Conservation (phyloP, 2,113 vertebrate genomes). For the Rhinopomastus cyanomelas region DNA sequence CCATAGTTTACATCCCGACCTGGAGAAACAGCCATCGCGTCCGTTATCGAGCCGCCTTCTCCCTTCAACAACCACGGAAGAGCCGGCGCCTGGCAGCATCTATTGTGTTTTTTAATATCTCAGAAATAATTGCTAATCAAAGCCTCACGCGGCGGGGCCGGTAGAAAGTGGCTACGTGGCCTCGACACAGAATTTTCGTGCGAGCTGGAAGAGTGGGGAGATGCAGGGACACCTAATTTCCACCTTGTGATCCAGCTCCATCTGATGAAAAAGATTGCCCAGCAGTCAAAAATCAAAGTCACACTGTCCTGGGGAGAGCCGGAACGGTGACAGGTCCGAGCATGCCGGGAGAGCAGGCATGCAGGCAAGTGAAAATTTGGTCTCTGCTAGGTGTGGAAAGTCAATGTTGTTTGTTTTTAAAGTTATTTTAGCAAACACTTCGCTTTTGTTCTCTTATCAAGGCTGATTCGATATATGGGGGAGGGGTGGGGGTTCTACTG, state of each 20-base stretch:
- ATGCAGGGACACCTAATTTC: constrained; percentile 84
- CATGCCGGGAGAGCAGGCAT: constrained; percentile 71
- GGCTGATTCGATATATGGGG: neutral
- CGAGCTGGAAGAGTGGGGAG: constrained; percentile 71
- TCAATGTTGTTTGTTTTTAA: constrained; percentile 69
- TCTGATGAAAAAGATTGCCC: constrained; percentile 85
- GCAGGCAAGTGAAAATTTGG: constrained; percentile 79
- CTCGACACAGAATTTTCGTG: constrained; percentile 62
- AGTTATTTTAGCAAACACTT: constrained; percentile 68
- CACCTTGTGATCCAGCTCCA: constrained; percentile 80
- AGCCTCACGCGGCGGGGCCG: constrained; percentile 22
- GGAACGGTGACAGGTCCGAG: constrained; percentile 70
- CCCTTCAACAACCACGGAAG: constrained; percentile 24
- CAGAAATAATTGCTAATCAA: constrained; percentile 76
- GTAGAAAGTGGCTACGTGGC: constrained; percentile 50
- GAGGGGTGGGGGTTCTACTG: neutral
- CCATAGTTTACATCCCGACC: neutral
- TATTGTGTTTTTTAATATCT: constrained; percentile 69
- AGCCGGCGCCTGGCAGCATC: constrained; percentile 53
- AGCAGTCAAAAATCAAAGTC: constrained; percentile 80
- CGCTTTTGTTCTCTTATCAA: constrained; percentile 48
- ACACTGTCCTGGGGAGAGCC: constrained; percentile 66
- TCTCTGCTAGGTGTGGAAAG: constrained; percentile 76
- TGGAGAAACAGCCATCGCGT: constrained; percentile 10
- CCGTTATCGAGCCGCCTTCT: constrained; percentile 1